phyloP scores from a whole-genome alignment of 1,140 invertebrate genomes.

The Apis laboriosa region DNA sequence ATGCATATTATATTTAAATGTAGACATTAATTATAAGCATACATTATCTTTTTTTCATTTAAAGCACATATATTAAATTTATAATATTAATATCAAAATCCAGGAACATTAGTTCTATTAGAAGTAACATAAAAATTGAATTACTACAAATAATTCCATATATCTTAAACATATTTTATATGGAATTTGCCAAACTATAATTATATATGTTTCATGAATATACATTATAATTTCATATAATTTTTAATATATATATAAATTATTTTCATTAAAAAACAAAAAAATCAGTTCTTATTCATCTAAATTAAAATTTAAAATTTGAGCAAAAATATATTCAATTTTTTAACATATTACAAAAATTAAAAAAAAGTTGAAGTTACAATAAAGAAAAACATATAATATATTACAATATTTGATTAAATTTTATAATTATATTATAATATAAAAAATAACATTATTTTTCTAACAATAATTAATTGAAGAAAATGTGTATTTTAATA shows the following conservation, averaged over 20 bases:
- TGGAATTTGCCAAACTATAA: background rate
- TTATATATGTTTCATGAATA: background rate
- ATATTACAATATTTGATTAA: background rate
- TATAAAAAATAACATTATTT: background rate
- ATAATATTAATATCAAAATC: slow-evolving; percentile 38
- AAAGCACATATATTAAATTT: slow-evolving; percentile 30
- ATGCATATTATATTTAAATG: slow-evolving; percentile 14
- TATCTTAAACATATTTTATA: slow-evolving; percentile 9
- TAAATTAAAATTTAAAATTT: slow-evolving; percentile 22
- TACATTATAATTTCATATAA: no score
- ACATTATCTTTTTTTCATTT: slow-evolving; percentile 4
- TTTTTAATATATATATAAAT: slow-evolving; percentile 11
- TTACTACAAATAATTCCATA: background rate
- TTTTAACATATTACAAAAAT: slow-evolving; percentile 8
- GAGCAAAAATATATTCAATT: slow-evolving; percentile 23
- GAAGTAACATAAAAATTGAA: background rate
- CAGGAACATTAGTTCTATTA: slow-evolving; percentile 40
- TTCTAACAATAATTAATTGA: background rate
- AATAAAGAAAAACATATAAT: background rate
- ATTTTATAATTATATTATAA: background rate
- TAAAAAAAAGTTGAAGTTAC: background rate
- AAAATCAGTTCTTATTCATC: background rate
- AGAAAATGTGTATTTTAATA: background rate
- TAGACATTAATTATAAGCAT: slow-evolving; percentile 11
- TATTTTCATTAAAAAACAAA: background rate